Conservation (phyloP, 2,113 vertebrate genomes). For the Benitochromis conjunctus region DNA sequence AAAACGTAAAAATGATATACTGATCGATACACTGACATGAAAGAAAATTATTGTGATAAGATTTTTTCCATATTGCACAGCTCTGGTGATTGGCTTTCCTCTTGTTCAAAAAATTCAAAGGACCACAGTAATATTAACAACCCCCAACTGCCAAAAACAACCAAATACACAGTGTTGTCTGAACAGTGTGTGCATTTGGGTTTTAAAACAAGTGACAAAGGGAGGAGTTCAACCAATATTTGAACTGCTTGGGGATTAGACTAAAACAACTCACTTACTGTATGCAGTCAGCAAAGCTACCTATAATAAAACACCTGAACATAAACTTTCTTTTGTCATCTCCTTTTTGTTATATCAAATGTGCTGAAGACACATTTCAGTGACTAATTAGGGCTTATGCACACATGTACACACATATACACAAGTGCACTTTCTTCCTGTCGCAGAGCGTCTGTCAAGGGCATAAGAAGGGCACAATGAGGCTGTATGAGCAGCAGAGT, state of each 20-base stretch:
- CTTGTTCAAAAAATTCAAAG: constrained; percentile 66
- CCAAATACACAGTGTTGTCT: constrained; percentile 25
- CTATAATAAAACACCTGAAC: constrained; percentile 18
- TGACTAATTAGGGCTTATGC: constrained; percentile 42
- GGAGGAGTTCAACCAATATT: constrained; percentile 24
- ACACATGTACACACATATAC: not conserved
- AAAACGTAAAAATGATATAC: not conserved
- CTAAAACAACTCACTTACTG: constrained; percentile 18
- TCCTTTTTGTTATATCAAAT: constrained; percentile 37
- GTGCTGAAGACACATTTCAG: constrained; percentile 25
- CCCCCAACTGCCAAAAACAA: constrained; percentile 48
- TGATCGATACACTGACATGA: not conserved
- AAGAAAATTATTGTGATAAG: not conserved
- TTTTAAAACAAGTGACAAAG: not conserved
- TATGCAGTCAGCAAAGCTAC: not conserved
- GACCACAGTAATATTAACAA: constrained; percentile 53
- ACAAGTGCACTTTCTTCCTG: constrained; percentile 8
- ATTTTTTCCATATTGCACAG: not conserved
- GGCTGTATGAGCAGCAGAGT: constrained; percentile 23
- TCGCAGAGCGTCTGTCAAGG: constrained; percentile 42
- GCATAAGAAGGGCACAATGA: constrained; percentile 43
- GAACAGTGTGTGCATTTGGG: constrained; percentile 5
- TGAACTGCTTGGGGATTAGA: constrained; percentile 31
- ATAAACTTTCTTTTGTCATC: constrained; percentile 10
- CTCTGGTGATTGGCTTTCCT: not conserved